Conservation (phyloP, 2,888 invertebrate genomes). For the Drosophila macrospina region DNA sequence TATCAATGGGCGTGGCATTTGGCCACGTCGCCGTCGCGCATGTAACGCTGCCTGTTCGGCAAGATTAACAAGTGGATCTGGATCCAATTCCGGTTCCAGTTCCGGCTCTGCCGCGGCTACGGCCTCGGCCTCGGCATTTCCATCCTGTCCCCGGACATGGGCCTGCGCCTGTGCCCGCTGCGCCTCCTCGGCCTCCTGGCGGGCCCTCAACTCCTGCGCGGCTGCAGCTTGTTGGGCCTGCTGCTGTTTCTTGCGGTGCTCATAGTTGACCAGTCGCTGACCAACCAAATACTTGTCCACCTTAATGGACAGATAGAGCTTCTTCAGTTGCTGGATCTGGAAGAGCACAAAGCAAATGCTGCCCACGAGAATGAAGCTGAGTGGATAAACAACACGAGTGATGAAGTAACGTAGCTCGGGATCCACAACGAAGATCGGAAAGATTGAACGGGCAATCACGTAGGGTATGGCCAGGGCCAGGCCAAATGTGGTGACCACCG, state of each 20-base stretch:
- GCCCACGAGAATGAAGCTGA: conserved; percentile 90
- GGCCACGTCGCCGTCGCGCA: conserved; percentile 46
- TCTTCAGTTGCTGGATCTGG: conserved; percentile 96
- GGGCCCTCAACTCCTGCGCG: conserved; percentile 71
- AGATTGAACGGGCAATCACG: conserved; percentile 91
- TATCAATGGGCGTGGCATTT: conserved; percentile 45
- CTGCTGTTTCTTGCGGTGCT: conserved; percentile 89
- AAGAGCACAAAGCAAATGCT: conserved; percentile 90
- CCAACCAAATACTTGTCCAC: conserved; percentile 99
- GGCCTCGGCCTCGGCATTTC: not conserved
- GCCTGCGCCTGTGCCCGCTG: conserved; percentile 33
- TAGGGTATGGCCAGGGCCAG: conserved; percentile 97
- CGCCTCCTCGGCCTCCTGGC: conserved; percentile 45
- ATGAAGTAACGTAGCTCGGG: conserved; percentile 90
- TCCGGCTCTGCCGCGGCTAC: not conserved
- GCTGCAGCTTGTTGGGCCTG: conserved; percentile 46
- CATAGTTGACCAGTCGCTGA: conserved; percentile 98
- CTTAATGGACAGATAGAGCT: conserved; percentile 98
- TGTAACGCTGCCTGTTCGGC: conserved; percentile 57
- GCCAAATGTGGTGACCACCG: conserved; percentile 95
- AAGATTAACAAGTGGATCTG: conserved; percentile 47
- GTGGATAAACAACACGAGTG: conserved; percentile 95
- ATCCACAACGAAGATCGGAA: conserved; percentile 89
- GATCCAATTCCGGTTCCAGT: conserved; percentile 6
- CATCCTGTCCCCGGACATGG: conserved; percentile 21